Evolutionary conservation across 2,113 vertebrate species (phyloP).

Genomic region (Pangasianodon gigas): DNA sequence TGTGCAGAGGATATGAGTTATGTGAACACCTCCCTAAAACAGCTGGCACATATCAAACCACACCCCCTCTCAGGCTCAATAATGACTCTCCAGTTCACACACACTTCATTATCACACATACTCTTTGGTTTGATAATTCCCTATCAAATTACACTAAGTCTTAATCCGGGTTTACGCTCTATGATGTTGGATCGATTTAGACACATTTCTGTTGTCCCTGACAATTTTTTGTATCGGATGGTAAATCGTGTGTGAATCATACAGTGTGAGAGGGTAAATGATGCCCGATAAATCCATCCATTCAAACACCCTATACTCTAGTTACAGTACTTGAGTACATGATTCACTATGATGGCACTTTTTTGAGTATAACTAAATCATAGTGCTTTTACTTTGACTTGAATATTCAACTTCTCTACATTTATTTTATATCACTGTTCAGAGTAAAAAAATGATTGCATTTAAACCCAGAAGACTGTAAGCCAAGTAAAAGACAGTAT

Average conservation of each 20-base stretch:
- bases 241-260: neutral
- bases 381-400: neutral
- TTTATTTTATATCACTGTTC: neutral
- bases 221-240: neutral
- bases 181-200: neutral
- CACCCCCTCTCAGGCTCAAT: neutral
- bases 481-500: neutral
- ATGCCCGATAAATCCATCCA: neutral
- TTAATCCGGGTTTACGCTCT: neutral
- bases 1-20: constrained; percentile 21
- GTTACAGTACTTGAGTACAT: neutral
- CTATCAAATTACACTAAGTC: neutral
- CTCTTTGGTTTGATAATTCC: neutral
- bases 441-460: neutral
- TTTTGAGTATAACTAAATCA: neutral
- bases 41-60: constrained; percentile 48
- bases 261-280: neutral
- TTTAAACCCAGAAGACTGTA: neutral
- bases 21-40: constrained; percentile 52
- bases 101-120: neutral
- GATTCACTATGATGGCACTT: neutral
- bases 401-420: neutral
- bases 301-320: neutral
- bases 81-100: neutral
- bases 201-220: neutral